A percentile compares a stretch with the other conserved stretches of the same genome.
Evolutionary conservation across 2,113 vertebrate species (phyloP).

Genomic region (Phocoena sinus): DNA sequence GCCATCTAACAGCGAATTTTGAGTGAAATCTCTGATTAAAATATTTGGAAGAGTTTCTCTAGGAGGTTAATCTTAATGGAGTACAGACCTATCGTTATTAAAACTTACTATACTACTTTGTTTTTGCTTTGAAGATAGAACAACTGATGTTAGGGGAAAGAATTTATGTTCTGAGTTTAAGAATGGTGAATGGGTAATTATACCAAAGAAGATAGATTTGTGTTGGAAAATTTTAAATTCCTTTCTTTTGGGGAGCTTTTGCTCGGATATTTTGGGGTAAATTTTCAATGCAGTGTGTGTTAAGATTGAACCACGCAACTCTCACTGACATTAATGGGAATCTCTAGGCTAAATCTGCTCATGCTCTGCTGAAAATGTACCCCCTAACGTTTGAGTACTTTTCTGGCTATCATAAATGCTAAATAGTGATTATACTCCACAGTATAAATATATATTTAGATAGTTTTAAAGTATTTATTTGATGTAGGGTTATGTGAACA

Average conservation of each 20-base stretch:
- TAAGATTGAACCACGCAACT: constrained; percentile 15
- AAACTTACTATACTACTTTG: neutral
- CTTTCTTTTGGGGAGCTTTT: constrained; percentile 16
- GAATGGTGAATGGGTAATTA: neutral
- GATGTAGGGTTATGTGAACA: neutral
- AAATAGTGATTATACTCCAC: constrained; percentile 22
- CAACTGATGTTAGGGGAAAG: neutral
- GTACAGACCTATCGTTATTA: neutral
- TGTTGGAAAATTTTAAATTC: neutral
- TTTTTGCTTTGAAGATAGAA: constrained; percentile 15
- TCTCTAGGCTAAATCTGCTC: constrained; percentile 43
- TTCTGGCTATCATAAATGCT: constrained; percentile 18
- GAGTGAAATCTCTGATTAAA: neutral
- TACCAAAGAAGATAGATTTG: neutral
- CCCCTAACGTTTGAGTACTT: constrained; percentile 45
- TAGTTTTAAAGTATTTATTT: constrained; percentile 55
- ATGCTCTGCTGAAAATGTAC: constrained; percentile 62
- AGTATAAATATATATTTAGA: constrained; percentile 48
- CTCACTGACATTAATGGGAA: constrained; percentile 46
- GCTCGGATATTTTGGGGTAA: neutral
- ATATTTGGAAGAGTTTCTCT: neutral
- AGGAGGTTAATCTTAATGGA: neutral
- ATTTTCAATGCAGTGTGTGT: constrained; percentile 7
- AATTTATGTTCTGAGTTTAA: neutral
- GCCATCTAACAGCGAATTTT: neutral